These are phyloP conservation scores for Anguilla obscura DNA, from an alignment of 2,797 vertebrate species.

Conservation along the genomic window DNA sequence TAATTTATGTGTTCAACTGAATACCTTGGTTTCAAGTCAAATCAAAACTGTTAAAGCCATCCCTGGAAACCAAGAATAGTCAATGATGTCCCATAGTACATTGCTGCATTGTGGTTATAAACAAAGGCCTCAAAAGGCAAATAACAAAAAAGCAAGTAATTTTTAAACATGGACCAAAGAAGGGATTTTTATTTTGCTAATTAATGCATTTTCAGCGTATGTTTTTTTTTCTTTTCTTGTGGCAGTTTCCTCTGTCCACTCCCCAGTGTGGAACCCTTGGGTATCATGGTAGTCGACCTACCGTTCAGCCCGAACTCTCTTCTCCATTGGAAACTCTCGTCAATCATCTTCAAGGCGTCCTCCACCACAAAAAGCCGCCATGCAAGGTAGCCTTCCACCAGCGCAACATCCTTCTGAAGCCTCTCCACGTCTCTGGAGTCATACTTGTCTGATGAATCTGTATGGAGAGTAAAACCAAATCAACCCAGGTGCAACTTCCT, in stretches of 20 bases:
- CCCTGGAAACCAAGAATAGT: neutral
- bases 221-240: neutral
- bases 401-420: slow-evolving; percentile 80
- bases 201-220: neutral
- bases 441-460: slow-evolving; percentile 87
- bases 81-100: neutral
- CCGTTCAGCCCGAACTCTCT: slow-evolving; percentile 88
- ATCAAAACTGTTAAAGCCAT: neutral
- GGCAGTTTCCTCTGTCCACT: too few relatives aligned
- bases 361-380: slow-evolving; percentile 85
- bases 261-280: too few relatives aligned
- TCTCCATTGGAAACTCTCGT: slow-evolving; percentile 94
- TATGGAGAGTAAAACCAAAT: slow-evolving; percentile 25
- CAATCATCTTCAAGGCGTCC: slow-evolving; percentile 94
- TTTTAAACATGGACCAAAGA: neutral
- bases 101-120: neutral
- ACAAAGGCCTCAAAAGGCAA: slow-evolving; percentile 37
- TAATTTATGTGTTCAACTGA: neutral
- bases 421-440: slow-evolving; percentile 90
- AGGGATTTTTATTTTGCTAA: too few relatives aligned
- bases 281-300: slow-evolving; percentile 59
- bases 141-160: slow-evolving; percentile 37
- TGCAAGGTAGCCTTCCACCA: slow-evolving; percentile 81
- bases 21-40: neutral
- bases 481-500: neutral